Evolutionary conservation across 2,113 vertebrate genomes (phyloP), one percentile per base, ranked within the genome.

Genomic region (sheep (Ovis aries)): DNA sequence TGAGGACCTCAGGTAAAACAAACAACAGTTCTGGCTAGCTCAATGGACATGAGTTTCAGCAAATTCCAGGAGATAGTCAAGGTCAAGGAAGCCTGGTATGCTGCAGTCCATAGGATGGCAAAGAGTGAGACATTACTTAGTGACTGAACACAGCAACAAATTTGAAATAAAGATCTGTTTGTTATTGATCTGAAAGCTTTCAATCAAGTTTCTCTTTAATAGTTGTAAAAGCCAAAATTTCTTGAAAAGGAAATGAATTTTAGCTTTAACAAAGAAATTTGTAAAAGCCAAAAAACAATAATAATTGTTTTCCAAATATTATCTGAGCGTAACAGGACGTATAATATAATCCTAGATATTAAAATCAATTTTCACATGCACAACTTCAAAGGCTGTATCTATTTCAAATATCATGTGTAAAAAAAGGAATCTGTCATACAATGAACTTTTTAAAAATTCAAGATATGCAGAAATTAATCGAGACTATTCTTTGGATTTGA

Each of bases 381-480:
- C 33, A 94, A 85, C 33, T 89, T 71, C 74, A 86, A 96, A 96
- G 48, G 48, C 84, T 94, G 45, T 91, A 95, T 96, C 83, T 43
- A 52, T 97, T 97, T 97, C 91, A 97, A 95, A 95, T 60, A 86
- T 88, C 64, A 94, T 77, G 13, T 91, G 81, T 62, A 60, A 93
- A 97, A 97, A 93, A 45, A 55, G 19, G 10, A 98, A 94, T 93
- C 67, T 97, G 96, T 82, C 82, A 96, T 81, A 71, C 25, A 89
- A 71, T 77, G 86, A 96, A 52, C 45, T 95, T 98, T 98, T 94
- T 97, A 14, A n/a, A 95, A 94, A 88, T 74, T 97, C 17, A 10
- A 88, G 97, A 19, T 92, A 86, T 90, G 92, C 88, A 94, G 87
- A 95, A 97, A 96, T 97, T 97, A 98, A 96, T 97, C 1, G 31